Evolutionary conservation across 2,888 invertebrate species (phyloP).

Genomic region (Oegoconia quadripuncta): DNA sequence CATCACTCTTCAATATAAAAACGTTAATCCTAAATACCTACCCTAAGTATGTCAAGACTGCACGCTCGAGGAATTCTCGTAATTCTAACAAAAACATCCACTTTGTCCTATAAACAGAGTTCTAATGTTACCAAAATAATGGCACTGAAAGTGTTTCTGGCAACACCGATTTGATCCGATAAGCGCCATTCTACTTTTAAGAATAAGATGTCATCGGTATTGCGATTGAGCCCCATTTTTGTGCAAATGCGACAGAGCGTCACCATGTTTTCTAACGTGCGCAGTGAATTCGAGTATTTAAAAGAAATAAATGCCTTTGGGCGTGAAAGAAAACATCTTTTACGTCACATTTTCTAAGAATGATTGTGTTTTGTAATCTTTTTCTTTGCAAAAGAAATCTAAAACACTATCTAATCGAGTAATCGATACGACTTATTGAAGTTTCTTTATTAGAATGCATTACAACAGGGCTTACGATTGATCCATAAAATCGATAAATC

Average conservation of each 20-base stretch:
- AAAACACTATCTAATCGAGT: background rate
- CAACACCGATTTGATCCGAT: constrained; percentile 46
- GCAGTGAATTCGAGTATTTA: constrained; percentile 4
- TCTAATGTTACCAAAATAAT: constrained; percentile 47
- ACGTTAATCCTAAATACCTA: constrained; percentile 14
- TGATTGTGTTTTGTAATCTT: constrained; percentile 8
- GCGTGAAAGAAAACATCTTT: constrained; percentile 9
- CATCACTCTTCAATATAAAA: constrained; percentile 15
- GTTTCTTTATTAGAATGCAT: background rate
- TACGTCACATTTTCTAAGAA: constrained; percentile 20
- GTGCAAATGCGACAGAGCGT: constrained; percentile 16
- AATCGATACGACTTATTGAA: background rate
- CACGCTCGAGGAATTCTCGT: constrained; percentile 16
- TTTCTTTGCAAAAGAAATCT: constrained; percentile 6
- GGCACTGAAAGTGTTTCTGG: constrained; percentile 47
- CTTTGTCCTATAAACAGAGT: constrained; percentile 27
- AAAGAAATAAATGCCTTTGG: constrained; percentile 13
- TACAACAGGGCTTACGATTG: no score
- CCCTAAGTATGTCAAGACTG: constrained; percentile 17
- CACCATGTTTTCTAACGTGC: constrained; percentile 16
- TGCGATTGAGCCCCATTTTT: constrained; percentile 14
- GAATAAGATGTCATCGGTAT: constrained; percentile 25
- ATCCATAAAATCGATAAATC: no score
- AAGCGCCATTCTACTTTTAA: constrained; percentile 20
- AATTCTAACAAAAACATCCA: constrained; percentile 22